A percentile compares a stretch with the other conserved stretches of the same genome.
Conservation (phyloP, 2,888 invertebrate genomes). For the Strigamia crassipes region DNA sequence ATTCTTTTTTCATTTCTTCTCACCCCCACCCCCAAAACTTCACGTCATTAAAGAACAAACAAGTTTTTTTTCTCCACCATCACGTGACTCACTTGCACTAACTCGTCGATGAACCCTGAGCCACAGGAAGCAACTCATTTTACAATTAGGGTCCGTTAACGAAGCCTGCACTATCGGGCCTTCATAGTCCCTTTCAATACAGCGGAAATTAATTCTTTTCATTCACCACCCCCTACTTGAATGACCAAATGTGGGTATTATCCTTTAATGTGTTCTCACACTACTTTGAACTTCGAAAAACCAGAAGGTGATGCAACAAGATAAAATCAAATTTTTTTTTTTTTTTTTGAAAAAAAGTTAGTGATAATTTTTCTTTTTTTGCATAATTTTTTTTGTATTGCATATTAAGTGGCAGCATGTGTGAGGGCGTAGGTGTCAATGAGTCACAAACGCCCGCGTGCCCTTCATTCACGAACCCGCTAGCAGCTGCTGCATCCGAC, state of each 20-base stretch:
- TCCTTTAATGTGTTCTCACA: background rate
- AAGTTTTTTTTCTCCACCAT: background rate
- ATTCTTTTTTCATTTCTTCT: background rate
- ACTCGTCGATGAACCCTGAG: background rate
- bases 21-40: background rate
- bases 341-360: background rate
- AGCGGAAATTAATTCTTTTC: background rate
- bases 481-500: background rate
- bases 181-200: background rate
- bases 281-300: background rate
- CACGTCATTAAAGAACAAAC: background rate
- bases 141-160: background rate
- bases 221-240: background rate
- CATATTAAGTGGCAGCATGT: background rate
- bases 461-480: background rate
- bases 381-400: background rate
- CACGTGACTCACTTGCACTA: background rate
- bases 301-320: background rate
- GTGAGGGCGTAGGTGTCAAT: background rate
- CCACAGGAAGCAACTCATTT: background rate
- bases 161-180: background rate
- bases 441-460: background rate
- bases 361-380: background rate
- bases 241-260: background rate
- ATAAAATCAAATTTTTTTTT: background rate